Base-by-base conservation (phyloP, 2,888 invertebrate genomes). In the Andrena bicolor region DNA sequence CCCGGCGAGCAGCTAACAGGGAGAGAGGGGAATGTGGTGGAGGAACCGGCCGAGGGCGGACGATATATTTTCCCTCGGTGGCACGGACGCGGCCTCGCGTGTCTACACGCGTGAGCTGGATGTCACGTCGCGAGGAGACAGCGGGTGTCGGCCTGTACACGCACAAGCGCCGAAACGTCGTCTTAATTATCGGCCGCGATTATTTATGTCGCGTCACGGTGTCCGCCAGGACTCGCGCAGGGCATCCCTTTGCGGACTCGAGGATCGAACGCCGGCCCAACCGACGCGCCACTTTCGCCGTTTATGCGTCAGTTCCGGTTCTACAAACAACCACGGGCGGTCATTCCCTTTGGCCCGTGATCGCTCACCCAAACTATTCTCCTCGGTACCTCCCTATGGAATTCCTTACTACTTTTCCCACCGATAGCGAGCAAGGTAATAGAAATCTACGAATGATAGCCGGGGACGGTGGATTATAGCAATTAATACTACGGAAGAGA, bases 61-160 rank as follows among this genome's bases (percentile, higher is more conserved):
- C 81, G 84, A 87, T 87, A 86, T 85, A 87, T 86, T 76, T 84
- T 79, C 76, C 72, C 74, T 53, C 26, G 66, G 58, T 74, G 65
- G 76, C 73, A 66, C 60, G 75, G 77, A 71, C 78, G 80, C 79
- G 79, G 73, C 73, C 86, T 92, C 86, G 92, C 91, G 90, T 91
- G 91, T 91, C 88, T 85, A 85, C 85, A 80, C 84, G 86, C 83
- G 86, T 82, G 86, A 85, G 85, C 64, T 72, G 82, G 89, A 80
- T 91, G 90, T 90, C 92, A 90, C 89, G 91, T 90, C 85, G 91
- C 83, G 91, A 88, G 72, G 86, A 88, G 89, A 85, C 92, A 91
- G 92, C 91, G 88, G 92, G 90, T 89, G 89, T 86, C 89, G 86
- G 75, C 83, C 82, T 76, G 88, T 89, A 83, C 87, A 83, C 88